phyloP scores from a whole-genome alignment of 30 jellyfish, hydroid and myxozoan genomes.

The Aurelia aurita region DNA sequence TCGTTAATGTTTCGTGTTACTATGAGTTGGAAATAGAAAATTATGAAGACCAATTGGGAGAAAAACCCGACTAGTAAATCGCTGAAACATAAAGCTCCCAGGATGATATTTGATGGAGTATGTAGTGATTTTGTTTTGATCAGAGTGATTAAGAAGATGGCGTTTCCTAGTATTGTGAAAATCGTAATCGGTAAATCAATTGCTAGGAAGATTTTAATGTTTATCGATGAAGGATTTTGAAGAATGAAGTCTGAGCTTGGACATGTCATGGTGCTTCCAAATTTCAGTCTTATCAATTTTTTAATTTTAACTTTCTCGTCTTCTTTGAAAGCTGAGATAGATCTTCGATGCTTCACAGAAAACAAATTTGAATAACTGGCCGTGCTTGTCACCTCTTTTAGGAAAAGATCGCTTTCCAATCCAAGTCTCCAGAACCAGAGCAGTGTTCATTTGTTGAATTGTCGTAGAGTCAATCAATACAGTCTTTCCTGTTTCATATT shows the following conservation, averaged over 20 bases:
- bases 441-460: too few relatives aligned
- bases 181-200: neutral
- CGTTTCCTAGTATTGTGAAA: neutral
- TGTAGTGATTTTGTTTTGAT: neutral
- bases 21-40: neutral
- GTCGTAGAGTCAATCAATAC: too few relatives aligned
- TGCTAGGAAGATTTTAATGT: neutral
- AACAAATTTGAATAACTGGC: too few relatives aligned
- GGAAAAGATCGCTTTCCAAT: too few relatives aligned
- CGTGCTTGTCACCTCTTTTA: too few relatives aligned
- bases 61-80: neutral
- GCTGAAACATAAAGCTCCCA: conserved; percentile 10
- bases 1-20: neutral
- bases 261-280: conserved; percentile 8
- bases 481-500: too few relatives aligned
- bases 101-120: neutral
- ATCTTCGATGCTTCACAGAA: too few relatives aligned
- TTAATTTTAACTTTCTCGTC: neutral
- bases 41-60: neutral
- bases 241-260: neutral
- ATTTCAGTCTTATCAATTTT: neutral
- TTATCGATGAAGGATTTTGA: neutral
- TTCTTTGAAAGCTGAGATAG: neutral
- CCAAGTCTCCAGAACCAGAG: too few relatives aligned
- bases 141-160: neutral